Percentiles rank a stretch among this genome's conserved stretches.
These are phyloP conservation scores for Listronotus bonariensis DNA, from an alignment of 1,140 invertebrate species.

Conservation along the genomic window DNA sequence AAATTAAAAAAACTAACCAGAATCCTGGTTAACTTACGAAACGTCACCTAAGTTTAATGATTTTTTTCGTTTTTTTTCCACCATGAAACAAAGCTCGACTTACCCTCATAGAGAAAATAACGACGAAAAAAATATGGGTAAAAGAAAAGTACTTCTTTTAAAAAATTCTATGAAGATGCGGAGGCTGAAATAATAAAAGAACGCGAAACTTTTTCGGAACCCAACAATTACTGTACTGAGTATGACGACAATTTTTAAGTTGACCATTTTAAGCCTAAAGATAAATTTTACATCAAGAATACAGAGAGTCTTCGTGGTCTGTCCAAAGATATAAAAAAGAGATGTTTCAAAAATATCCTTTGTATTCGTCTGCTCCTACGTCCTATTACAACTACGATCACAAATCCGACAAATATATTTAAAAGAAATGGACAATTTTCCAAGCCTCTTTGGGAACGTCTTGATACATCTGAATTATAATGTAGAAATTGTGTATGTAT, in stretches of 20 bases:
- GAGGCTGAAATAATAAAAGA: conserved; percentile 8
- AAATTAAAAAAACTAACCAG: too few species aligned
- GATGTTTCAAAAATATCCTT: conserved; percentile 15
- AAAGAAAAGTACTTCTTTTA: conserved; percentile 7
- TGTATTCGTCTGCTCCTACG: conserved; percentile 15
- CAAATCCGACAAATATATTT: conserved; percentile 12
- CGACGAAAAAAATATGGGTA: too few species aligned
- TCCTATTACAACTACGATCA: conserved; percentile 24
- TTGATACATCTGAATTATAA: conserved; percentile 13
- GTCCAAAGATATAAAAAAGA: too few species aligned
- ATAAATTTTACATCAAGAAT: conserved; percentile 20
- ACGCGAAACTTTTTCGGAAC: background rate
- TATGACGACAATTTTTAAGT: conserved; percentile 22
- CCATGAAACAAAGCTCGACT: too few species aligned
- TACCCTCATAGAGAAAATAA: too few species aligned
- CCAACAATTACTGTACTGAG: conserved; percentile 22
- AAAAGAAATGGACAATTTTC: conserved; percentile 22
- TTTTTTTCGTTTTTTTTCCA: too few species aligned
- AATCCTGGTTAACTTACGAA: too few species aligned
- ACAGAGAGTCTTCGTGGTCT: too few species aligned
- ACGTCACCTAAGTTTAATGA: too few species aligned
- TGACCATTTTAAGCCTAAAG: conserved; percentile 13
- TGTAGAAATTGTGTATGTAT: background rate
- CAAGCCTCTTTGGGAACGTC: conserved; percentile 12
- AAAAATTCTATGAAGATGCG: conserved; percentile 20